Base-by-base conservation (phyloP, 2,113 vertebrate species). In the Lanius collurio region DNA sequence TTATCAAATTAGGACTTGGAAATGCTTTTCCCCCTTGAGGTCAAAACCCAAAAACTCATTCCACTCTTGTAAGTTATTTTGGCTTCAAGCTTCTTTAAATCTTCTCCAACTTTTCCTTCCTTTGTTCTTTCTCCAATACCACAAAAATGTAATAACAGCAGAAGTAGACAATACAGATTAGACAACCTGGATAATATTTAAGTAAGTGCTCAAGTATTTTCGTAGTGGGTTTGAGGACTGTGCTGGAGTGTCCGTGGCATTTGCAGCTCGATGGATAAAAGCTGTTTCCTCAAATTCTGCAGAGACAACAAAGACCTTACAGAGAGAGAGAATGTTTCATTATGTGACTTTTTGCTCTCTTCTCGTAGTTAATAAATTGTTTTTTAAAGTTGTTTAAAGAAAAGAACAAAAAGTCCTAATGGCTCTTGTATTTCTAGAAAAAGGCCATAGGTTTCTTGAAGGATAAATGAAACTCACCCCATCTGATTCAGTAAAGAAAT, bases 1-100 rank as follows among this genome's bases (percentile, higher is more conserved):
- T 97, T 97, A 97, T 98, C 96, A 97, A 96, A 97, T 93, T 82
- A 95, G 68, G 65, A 35, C 97, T 91, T 97, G 95, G 97, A 96
- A 96, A 97, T 62, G 80, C 75, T 77, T 92, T 95, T 37, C 52
- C 64, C 82, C 83, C 92, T 90, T 75, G 91, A 97, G 96, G 93
- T 94, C 47, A 83, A 73, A 79, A 77, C 88, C 81, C 31, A 59
- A 76, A 92, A 94, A 77, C 33, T 70, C 93, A 44, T 18, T 83
- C 89, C 90, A 65, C 35, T 39, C 82, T 85, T 52, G 37, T 78
- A 78, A 96, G 92, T 76, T 89, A 88, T 85, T 95, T 83, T 86
- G 93, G 77, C 78, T 95, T 93, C 21, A 4, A 75, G 27, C 11
- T 96, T 77, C 94, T 97, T 94, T 94, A 93, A 67, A 70, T 91